A percentile compares a stretch with the other conserved stretches of the same genome.
Conservation (phyloP, 1,140 invertebrate genomes). For the Rhyacophila brunnea region DNA sequence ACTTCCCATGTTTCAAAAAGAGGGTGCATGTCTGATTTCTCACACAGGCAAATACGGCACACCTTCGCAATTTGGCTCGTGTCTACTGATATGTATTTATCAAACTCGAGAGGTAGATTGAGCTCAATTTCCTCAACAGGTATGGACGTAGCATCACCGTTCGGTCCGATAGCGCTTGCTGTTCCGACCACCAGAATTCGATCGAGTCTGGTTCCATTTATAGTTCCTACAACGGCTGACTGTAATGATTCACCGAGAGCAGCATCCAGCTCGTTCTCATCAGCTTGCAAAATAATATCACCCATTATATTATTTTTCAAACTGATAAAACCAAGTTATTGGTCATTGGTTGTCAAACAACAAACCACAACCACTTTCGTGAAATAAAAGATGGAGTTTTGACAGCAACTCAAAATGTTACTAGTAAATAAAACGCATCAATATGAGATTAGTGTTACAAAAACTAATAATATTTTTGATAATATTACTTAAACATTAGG, state of each 20-base stretch:
- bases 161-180: background rate
- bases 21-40: constrained; percentile 25
- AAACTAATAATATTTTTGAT: no score
- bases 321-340: no score
- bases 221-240: constrained; percentile 13
- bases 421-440: no score
- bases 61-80: constrained; percentile 18
- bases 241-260: constrained; percentile 15
- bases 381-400: constrained; percentile 20
- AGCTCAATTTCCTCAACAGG: constrained; percentile 24
- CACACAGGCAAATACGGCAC: constrained; percentile 22
- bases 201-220: constrained; percentile 15
- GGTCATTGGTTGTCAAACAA: background rate
- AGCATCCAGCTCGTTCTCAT: constrained; percentile 13
- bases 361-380: constrained; percentile 8
- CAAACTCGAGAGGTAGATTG: constrained; percentile 16
- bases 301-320: constrained; percentile 3
- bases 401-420: constrained; percentile 14
- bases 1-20: constrained; percentile 24
- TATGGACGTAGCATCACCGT: constrained; percentile 7
- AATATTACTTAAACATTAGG: no score
- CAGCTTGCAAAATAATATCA: constrained; percentile 14
- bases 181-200: constrained; percentile 18
- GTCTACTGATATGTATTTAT: constrained; percentile 25
- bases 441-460: no score